phyloP scores from a whole-genome alignment of 2,888 invertebrate species.

The Stenodema calcarata region DNA sequence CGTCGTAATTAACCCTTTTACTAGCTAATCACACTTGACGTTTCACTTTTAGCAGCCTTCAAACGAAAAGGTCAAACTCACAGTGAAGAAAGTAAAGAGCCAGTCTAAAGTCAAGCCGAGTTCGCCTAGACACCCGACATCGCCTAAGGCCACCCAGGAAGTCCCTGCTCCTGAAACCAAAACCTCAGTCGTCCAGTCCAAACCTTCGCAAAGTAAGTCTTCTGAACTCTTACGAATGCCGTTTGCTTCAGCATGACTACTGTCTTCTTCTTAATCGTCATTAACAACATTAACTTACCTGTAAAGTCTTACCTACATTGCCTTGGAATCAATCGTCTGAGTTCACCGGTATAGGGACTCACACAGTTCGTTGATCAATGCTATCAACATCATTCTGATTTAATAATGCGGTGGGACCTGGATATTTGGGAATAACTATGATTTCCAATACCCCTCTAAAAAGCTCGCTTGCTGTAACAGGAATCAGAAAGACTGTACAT shows the following conservation, averaged over 20 bases:
- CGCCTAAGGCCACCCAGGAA: not conserved
- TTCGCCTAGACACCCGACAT: not conserved
- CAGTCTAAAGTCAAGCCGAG: not conserved
- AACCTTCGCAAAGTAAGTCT: not conserved
- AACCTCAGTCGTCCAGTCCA: not conserved
- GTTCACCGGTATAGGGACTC: too few species aligned
- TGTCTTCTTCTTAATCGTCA: not conserved
- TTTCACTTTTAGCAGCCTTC: not conserved
- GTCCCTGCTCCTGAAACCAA: not conserved
- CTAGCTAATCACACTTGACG: not conserved
- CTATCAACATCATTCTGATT: too few species aligned
- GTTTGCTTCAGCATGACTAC: not conserved
- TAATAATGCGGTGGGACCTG: too few species aligned
- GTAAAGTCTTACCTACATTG: too few species aligned
- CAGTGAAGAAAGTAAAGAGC: not conserved
- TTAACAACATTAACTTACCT: too few species aligned
- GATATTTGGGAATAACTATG: too few species aligned
- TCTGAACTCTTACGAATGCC: not conserved
- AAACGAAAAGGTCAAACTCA: constrained; percentile 1
- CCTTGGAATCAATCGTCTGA: too few species aligned
- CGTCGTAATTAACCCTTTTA: not conserved
- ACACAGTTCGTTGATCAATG: too few species aligned
- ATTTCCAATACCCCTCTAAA: too few species aligned
- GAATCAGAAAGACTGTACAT: too few species aligned
- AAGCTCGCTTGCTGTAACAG: too few species aligned